A percentile compares a stretch with the other conserved stretches of the same genome.
These are phyloP conservation scores for Spinus pinus DNA, from an alignment of 2,797 vertebrate species.

Conservation along the genomic window DNA sequence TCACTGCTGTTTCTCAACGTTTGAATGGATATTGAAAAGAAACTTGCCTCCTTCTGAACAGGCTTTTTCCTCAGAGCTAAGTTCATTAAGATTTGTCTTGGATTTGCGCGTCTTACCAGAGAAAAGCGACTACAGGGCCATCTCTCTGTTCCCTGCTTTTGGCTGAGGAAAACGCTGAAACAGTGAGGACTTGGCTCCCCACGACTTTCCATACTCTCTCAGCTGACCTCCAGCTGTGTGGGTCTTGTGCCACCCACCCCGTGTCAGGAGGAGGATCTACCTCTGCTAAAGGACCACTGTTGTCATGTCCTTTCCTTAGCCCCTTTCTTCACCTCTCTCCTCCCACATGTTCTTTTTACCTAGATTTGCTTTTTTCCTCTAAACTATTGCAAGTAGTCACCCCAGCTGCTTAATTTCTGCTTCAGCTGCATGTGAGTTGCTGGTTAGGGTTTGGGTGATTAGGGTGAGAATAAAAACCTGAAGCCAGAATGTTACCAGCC, in stretches of 20 bases:
- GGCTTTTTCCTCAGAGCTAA: not conserved
- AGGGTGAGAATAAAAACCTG: not conserved
- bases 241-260: rapidly evolving
- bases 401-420: not conserved
- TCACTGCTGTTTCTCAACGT: not conserved
- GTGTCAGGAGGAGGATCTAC: rapidly evolving
- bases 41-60: not conserved
- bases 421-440: not conserved
- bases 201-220: not conserved
- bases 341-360: not conserved
- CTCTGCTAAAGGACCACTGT: not conserved
- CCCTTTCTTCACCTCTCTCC: not conserved
- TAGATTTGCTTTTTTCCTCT: not conserved
- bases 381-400: not conserved
- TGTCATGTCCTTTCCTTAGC: not conserved
- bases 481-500: not conserved
- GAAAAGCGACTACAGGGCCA: not conserved
- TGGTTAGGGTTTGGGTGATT: not conserved
- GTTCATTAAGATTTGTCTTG: not conserved
- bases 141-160: not conserved
- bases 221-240: rapidly evolving
- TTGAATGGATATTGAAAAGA: not conserved
- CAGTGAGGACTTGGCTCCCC: not conserved
- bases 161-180: not conserved
- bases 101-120: not conserved